Percentiles rank a stretch among this genome's conserved stretches.
These are phyloP conservation scores for Clarias platycephalus DNA, from an alignment of 2,797 vertebrate genomes.

Conservation along the genomic window DNA sequence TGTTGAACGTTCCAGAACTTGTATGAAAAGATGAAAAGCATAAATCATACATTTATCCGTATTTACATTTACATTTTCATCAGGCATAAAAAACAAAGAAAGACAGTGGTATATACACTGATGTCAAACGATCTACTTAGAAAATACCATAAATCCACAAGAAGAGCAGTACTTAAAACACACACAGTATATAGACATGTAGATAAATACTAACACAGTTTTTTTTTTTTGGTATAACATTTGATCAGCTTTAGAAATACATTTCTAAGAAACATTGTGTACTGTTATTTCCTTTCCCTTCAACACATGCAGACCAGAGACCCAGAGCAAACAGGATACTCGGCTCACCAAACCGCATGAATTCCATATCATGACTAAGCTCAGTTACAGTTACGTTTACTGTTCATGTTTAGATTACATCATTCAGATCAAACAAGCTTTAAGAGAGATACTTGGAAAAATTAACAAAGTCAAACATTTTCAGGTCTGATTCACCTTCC, in stretches of 20 bases:
- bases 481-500: not conserved
- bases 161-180: not conserved
- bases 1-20: not conserved
- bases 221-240: conserved; percentile 28
- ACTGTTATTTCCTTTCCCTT: not conserved
- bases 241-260: not conserved
- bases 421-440: not conserved
- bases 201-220: not conserved
- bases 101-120: not conserved
- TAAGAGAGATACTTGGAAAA: not conserved
- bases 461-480: not conserved
- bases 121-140: conserved; percentile 7
- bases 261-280: not conserved
- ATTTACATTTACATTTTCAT: conserved; percentile 12
- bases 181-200: not conserved
- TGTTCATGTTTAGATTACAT: not conserved
- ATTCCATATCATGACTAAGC: not conserved
- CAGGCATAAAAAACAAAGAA: not conserved
- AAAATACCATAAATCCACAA: not conserved
- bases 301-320: not conserved
- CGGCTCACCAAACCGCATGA: not conserved
- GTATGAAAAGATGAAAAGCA: not conserved
- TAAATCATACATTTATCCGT: not conserved
- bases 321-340: not conserved
- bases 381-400: not conserved